These are phyloP conservation scores for Lepetodrilus schrolli DNA, from an alignment of 2,888 invertebrate species.

Conservation along the genomic window DNA sequence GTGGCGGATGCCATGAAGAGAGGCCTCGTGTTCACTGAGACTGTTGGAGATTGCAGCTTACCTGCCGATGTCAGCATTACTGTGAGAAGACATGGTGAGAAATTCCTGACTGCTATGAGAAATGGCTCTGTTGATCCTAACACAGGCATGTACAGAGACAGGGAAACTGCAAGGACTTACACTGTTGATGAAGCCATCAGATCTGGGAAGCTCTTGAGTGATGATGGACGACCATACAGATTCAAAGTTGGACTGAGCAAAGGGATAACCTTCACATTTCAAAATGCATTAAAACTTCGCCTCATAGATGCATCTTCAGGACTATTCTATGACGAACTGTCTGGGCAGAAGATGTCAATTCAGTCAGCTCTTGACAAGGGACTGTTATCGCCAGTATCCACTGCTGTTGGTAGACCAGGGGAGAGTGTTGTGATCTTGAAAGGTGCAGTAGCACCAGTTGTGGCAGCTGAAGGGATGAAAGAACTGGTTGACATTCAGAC, in stretches of 20 bases:
- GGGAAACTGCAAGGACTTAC: slow-evolving; percentile 85
- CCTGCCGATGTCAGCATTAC: slow-evolving; percentile 32
- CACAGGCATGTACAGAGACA: slow-evolving; percentile 82
- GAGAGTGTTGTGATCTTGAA: slow-evolving; percentile 65
- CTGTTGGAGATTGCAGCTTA: slow-evolving; percentile 46
- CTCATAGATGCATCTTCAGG: slow-evolving; percentile 87
- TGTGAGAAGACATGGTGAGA: slow-evolving; percentile 47
- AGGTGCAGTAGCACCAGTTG: slow-evolving; percentile 46
- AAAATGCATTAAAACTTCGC: slow-evolving; percentile 85
- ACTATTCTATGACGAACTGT: slow-evolving; percentile 80
- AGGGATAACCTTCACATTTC: slow-evolving; percentile 65
- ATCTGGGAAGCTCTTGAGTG: slow-evolving; percentile 55
- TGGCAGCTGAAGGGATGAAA: slow-evolving; percentile 35
- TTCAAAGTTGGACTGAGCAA: slow-evolving; percentile 66
- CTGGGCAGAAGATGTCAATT: slow-evolving; percentile 81
- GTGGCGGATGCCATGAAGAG: slow-evolving; percentile 91
- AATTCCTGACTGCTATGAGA: slow-evolving; percentile 85
- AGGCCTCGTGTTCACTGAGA: slow-evolving; percentile 81
- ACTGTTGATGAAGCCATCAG: slow-evolving; percentile 86
- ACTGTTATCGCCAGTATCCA: slow-evolving; percentile 74
- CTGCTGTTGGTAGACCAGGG: slow-evolving; percentile 41
- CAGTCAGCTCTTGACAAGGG: slow-evolving; percentile 81
- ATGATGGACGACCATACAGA: slow-evolving; percentile 58
- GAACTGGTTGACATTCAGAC: slow-evolving; percentile 44
- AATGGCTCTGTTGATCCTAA: slow-evolving; percentile 80